Evolutionary conservation across 2,113 vertebrate genomes (phyloP).

Genomic region (Pungitius pungitius): DNA sequence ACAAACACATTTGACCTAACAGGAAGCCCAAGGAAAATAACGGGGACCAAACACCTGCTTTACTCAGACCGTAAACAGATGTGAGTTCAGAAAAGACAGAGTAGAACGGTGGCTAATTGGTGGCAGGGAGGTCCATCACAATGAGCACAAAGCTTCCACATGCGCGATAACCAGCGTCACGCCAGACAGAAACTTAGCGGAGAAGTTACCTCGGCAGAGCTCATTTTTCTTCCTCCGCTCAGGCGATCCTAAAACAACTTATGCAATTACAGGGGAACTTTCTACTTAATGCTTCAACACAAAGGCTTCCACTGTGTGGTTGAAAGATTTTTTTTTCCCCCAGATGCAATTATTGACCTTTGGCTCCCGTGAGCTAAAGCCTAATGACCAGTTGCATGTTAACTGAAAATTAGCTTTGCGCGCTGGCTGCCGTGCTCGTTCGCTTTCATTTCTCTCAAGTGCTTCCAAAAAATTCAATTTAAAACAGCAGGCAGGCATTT

Average conservation of each 20-base stretch:
- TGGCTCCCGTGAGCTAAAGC: slow-evolving; percentile 69
- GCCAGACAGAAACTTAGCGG: slow-evolving; percentile 53
- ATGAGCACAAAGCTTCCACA: slow-evolving; percentile 27
- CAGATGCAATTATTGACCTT: slow-evolving; percentile 83
- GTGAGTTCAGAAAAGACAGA: slow-evolving; percentile 6
- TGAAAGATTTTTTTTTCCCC: slow-evolving; percentile 68
- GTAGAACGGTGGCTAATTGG: slow-evolving; percentile 19
- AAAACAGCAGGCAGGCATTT: slow-evolving; percentile 60
- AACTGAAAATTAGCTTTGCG: slow-evolving; percentile 78
- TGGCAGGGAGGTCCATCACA: slow-evolving; percentile 40
- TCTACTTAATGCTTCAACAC: slow-evolving; percentile 75
- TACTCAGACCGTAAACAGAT: slow-evolving; percentile 24
- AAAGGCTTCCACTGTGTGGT: slow-evolving; percentile 71
- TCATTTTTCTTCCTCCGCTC: slow-evolving; percentile 73
- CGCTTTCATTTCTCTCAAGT: slow-evolving; percentile 60
- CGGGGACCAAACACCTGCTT: slow-evolving; percentile 9
- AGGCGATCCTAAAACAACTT: slow-evolving; percentile 73
- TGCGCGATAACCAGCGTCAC: slow-evolving; percentile 61
- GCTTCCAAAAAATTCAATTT: slow-evolving; percentile 63
- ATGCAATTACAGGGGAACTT: slow-evolving; percentile 77
- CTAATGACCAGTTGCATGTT: slow-evolving; percentile 81
- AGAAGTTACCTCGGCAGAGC: slow-evolving; percentile 65
- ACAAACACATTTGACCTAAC: background rate
- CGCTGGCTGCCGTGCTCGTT: slow-evolving; percentile 41
- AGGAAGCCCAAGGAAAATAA: background rate